These are phyloP conservation scores for Heteronetta atricapilla DNA, from an alignment of 2,113 vertebrate genomes.

Conservation along the genomic window DNA sequence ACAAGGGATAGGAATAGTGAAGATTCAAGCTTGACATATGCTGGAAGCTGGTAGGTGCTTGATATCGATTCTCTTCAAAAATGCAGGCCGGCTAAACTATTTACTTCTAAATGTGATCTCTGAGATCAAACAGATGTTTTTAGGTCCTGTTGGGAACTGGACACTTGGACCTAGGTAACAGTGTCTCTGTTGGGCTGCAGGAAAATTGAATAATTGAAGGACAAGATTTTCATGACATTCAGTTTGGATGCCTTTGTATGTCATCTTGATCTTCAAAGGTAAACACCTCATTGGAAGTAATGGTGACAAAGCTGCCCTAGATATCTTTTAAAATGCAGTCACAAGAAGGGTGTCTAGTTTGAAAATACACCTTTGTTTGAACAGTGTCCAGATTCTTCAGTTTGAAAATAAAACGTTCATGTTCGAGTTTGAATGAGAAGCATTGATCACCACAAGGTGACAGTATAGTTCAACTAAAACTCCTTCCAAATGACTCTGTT, in stretches of 20 bases:
- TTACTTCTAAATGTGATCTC: neutral
- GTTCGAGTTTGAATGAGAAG: neutral
- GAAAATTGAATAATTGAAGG: neutral
- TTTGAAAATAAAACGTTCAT: neutral
- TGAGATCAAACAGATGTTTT: neutral
- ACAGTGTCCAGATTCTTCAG: neutral
- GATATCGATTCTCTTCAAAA: neutral
- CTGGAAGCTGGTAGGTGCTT: neutral
- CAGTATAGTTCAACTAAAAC: conserved; percentile 33
- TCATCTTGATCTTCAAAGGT: neutral
- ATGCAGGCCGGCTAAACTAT: neutral
- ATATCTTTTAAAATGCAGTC: neutral
- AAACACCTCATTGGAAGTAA: neutral
- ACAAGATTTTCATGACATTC: neutral
- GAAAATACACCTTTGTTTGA: neutral
- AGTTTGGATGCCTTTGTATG: neutral
- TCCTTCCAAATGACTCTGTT: neutral
- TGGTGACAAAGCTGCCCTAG: neutral
- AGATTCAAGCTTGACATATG: neutral
- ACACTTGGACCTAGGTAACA: neutral
- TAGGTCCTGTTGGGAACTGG: neutral
- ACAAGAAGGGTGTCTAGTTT: neutral
- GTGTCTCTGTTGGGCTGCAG: neutral
- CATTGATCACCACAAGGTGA: conserved; percentile 27
- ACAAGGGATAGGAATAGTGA: neutral